Percentiles rank a stretch among this genome's conserved stretches.
phyloP scores from a whole-genome alignment of 2,888 invertebrate species.

The Apoderus coryli region DNA sequence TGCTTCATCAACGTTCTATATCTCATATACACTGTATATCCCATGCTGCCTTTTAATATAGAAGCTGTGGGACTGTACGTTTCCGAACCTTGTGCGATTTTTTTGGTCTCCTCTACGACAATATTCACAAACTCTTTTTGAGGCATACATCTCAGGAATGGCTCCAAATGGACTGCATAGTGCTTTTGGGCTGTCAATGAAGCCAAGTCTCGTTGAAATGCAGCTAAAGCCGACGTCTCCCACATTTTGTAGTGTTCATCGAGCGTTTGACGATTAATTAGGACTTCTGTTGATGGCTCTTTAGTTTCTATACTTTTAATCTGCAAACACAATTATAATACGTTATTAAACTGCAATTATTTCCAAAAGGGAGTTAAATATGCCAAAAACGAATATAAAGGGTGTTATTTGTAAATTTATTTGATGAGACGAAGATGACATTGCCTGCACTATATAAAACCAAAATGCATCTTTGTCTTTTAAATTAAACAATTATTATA shows the following conservation, averaged over 20 bases:
- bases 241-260: slow-evolving; percentile 48
- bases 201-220: slow-evolving; percentile 55
- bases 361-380: too few relatives aligned
- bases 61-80: slow-evolving; percentile 59
- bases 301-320: slow-evolving; percentile 28
- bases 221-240: slow-evolving; percentile 44
- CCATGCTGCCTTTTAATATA: slow-evolving; percentile 50
- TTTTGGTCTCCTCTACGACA: slow-evolving; percentile 53
- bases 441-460: too few relatives aligned
- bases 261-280: slow-evolving; percentile 37
- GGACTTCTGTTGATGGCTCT: slow-evolving; percentile 22
- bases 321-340: too few relatives aligned
- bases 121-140: slow-evolving; percentile 40
- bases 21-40: slow-evolving; percentile 50
- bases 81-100: slow-evolving; percentile 61
- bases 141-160: slow-evolving; percentile 29
- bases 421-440: too few relatives aligned
- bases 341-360: too few relatives aligned
- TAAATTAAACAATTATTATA: too few relatives aligned
- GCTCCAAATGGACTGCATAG: slow-evolving; percentile 25
- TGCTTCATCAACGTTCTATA: slow-evolving; percentile 52
- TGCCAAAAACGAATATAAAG: too few relatives aligned
- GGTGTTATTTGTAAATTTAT: too few relatives aligned
- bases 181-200: slow-evolving; percentile 44
- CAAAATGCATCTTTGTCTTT: too few relatives aligned